Conservation (phyloP, 2,888 invertebrate species). For the Bugula neritina region DNA sequence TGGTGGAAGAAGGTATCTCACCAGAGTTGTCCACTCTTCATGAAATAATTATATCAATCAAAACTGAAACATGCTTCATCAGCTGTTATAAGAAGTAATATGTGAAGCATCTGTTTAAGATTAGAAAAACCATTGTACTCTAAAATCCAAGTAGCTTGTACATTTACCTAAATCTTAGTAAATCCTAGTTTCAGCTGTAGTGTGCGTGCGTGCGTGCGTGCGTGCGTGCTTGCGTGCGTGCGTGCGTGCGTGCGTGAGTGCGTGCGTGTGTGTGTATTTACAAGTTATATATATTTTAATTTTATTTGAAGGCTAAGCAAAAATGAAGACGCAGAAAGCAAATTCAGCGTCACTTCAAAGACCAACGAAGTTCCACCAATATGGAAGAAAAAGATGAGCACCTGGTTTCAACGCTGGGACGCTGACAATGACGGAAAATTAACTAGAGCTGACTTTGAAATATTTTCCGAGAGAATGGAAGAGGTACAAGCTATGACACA, state of each 20-base stretch:
- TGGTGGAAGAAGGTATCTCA: conserved; percentile 21
- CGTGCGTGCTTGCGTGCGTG: too few relatives aligned
- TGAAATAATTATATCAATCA: too few relatives aligned
- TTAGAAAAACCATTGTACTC: too few relatives aligned
- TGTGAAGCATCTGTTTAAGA: too few relatives aligned
- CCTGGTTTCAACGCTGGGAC: conserved; percentile 23
- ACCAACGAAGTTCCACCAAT: background rate
- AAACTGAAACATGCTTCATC: too few relatives aligned
- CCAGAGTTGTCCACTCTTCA: too few relatives aligned
- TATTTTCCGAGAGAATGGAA: conserved; percentile 7
- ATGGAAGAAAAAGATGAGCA: conserved; percentile 25
- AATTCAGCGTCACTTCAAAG: background rate
- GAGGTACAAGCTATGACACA: too few relatives aligned
- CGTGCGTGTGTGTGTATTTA: background rate
- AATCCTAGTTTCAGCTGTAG: too few relatives aligned
- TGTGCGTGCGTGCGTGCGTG: background rate
- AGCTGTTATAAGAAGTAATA: too few relatives aligned
- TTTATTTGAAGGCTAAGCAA: background rate
- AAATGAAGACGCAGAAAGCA: conserved; percentile 22
- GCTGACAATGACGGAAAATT: conserved; percentile 14
- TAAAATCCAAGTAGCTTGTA: too few relatives aligned
- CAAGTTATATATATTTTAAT: background rate
- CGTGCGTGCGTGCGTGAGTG: too few relatives aligned
- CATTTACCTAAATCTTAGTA: too few relatives aligned
- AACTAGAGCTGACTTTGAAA: conserved; percentile 18